These are phyloP conservation scores for Nycteola revayana DNA, from an alignment of 2,888 invertebrate species.

Conservation along the genomic window DNA sequence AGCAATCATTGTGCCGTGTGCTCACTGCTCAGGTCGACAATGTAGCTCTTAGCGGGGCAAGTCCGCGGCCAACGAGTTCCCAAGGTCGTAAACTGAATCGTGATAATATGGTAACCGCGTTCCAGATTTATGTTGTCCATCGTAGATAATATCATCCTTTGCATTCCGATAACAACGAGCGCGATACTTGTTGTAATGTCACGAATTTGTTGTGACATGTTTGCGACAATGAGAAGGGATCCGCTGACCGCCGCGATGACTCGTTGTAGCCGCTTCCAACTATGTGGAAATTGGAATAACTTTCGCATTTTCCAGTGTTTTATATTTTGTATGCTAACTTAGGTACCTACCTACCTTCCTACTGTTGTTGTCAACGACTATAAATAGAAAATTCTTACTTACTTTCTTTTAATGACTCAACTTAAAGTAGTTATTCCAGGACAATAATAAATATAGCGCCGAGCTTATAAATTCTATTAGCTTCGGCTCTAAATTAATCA, in stretches of 20 bases:
- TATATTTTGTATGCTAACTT: constrained; percentile 22
- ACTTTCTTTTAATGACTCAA: no score
- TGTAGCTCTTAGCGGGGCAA: constrained; percentile 35
- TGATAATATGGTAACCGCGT: constrained; percentile 58
- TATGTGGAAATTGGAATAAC: constrained; percentile 37
- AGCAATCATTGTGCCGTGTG: constrained; percentile 42
- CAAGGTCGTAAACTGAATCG: constrained; percentile 57
- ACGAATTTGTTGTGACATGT: constrained; percentile 46
- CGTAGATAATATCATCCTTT: constrained; percentile 59
- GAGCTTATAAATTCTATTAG: constrained; percentile 1
- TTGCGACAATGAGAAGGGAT: constrained; percentile 43
- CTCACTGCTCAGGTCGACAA: constrained; percentile 41
- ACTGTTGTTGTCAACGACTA: no score
- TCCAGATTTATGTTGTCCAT: constrained; percentile 50
- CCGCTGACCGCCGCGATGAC: constrained; percentile 30
- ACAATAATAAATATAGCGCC: not conserved
- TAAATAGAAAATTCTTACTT: no score
- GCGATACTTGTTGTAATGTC: constrained; percentile 37
- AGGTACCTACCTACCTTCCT: not conserved
- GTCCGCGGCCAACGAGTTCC: constrained; percentile 47
- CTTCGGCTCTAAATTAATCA: constrained; percentile 18
- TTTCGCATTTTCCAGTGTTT: constrained; percentile 27
- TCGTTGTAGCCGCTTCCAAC: constrained; percentile 22
- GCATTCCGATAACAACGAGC: constrained; percentile 51
- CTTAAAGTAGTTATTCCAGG: no score